Percentiles rank a stretch among this genome's conserved stretches.
phyloP scores from a whole-genome alignment of 1,140 invertebrate genomes.

The Leptinotarsa lineolata region DNA sequence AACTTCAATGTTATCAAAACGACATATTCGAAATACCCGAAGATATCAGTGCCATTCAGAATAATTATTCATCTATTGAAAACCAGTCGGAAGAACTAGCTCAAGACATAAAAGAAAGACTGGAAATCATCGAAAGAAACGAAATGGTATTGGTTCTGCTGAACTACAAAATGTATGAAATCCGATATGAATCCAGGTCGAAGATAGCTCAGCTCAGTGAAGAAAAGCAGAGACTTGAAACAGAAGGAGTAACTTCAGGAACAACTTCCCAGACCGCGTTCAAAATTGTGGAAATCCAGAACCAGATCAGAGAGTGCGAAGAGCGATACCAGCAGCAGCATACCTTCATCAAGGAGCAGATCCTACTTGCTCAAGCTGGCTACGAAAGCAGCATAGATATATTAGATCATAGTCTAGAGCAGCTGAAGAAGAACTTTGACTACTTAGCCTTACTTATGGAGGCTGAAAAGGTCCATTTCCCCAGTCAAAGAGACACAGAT shows the following conservation, averaged over 20 bases:
- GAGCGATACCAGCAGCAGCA: slow-evolving; percentile 33
- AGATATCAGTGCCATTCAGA: neutral
- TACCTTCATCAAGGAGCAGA: slow-evolving; percentile 35
- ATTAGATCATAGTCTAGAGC: slow-evolving; percentile 34
- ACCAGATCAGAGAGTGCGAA: slow-evolving; percentile 37
- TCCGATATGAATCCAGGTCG: slow-evolving; percentile 33
- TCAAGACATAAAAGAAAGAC: slow-evolving; percentile 27
- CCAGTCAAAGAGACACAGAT: slow-evolving; percentile 26
- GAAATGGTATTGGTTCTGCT: slow-evolving; percentile 38
- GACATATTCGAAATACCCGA: neutral
- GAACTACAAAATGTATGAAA: slow-evolving; percentile 42
- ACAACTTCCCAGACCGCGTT: slow-evolving; percentile 29
- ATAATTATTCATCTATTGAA: neutral
- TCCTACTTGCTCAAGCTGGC: slow-evolving; percentile 37
- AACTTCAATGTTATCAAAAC: neutral
- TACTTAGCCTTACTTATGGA: slow-evolving; percentile 33
- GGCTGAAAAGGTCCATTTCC: slow-evolving; percentile 28
- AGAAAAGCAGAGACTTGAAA: slow-evolving; percentile 27
- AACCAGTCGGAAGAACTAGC: slow-evolving; percentile 7
- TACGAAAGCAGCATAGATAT: slow-evolving; percentile 32
- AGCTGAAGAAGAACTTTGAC: slow-evolving; percentile 29
- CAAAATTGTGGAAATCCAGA: slow-evolving; percentile 32
- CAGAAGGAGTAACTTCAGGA: slow-evolving; percentile 1
- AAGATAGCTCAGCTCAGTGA: slow-evolving; percentile 31
- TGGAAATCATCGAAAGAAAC: slow-evolving; percentile 33